Conservation (phyloP, 1,140 invertebrate genomes). For the Heterodera carotae region DNA sequence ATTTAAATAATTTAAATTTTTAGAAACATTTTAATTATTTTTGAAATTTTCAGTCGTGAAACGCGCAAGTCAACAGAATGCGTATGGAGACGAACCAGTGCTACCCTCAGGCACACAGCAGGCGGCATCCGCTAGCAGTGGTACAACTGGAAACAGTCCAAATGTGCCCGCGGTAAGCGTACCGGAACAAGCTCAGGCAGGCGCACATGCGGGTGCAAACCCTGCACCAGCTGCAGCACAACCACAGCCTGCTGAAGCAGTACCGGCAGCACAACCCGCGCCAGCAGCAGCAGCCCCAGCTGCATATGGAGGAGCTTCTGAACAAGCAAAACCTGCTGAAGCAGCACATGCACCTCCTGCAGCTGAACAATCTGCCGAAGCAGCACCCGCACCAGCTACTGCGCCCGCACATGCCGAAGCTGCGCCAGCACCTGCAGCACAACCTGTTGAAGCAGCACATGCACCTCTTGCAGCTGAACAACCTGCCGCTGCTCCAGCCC, state of each 20-base stretch:
- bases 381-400: slow-evolving; percentile 14
- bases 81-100: slow-evolving; percentile 31
- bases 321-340: not conserved
- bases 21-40: not conserved
- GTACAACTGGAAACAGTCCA: not conserved
- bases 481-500: not conserved
- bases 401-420: slow-evolving; percentile 1
- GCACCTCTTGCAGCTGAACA: slow-evolving; percentile 13
- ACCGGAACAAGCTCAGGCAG: slow-evolving; percentile 19
- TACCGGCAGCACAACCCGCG: not conserved
- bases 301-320: no score
- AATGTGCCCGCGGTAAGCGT: slow-evolving; percentile 7
- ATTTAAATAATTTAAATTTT: not conserved
- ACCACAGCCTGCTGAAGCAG: slow-evolving; percentile 6
- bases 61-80: slow-evolving; percentile 18
- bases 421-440: not conserved
- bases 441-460: slow-evolving; percentile 4
- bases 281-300: not conserved
- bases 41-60: slow-evolving; percentile 21
- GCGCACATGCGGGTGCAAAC: not conserved
- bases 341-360: not conserved
- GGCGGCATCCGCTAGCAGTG: not conserved
- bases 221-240: slow-evolving; percentile 12
- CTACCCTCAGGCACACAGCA: not conserved
- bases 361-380: slow-evolving; percentile 20